Percentiles rank a stretch among this genome's conserved stretches.
Evolutionary conservation across 2,888 invertebrate species (phyloP).

Genomic region (Acrocera orbiculus): DNA sequence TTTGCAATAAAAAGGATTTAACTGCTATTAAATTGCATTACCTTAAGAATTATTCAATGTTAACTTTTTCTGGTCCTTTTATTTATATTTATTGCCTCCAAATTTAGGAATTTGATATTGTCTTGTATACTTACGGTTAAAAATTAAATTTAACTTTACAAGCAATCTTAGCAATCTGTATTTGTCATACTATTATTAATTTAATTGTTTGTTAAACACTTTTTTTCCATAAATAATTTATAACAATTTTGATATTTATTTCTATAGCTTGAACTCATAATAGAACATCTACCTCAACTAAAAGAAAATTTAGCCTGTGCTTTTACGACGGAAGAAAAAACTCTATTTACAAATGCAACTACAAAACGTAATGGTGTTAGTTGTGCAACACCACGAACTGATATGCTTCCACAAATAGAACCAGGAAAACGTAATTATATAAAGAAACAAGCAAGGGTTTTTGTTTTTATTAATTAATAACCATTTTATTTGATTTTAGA

Average conservation of each 20-base stretch:
- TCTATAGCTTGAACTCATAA: slow-evolving; percentile 63
- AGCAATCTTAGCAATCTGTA: too few relatives aligned
- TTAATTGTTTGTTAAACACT: too few relatives aligned
- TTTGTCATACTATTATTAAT: too few relatives aligned
- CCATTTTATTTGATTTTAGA: slow-evolving; percentile 34
- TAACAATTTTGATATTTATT: not conserved
- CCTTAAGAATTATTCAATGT: too few relatives aligned
- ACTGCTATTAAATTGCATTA: too few relatives aligned
- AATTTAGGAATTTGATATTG: too few relatives aligned
- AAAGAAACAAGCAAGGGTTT: not conserved
- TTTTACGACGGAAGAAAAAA: slow-evolving; percentile 80
- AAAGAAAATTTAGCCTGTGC: slow-evolving; percentile 84
- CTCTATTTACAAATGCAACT: slow-evolving; percentile 76
- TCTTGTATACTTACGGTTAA: too few relatives aligned
- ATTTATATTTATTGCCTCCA: too few relatives aligned
- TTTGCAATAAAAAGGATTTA: too few relatives aligned
- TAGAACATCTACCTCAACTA: slow-evolving; percentile 87
- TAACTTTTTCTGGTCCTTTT: too few relatives aligned
- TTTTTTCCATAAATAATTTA: too few relatives aligned
- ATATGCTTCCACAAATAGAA: slow-evolving; percentile 81
- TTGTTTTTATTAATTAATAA: not conserved
- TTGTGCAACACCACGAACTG: slow-evolving; percentile 89
- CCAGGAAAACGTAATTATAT: slow-evolving; percentile 59
- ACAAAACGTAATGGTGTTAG: slow-evolving; percentile 80
- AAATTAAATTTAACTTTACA: too few relatives aligned